phyloP scores from a whole-genome alignment of 2,113 vertebrate species.

The Phalacrocorax brasilianus region DNA sequence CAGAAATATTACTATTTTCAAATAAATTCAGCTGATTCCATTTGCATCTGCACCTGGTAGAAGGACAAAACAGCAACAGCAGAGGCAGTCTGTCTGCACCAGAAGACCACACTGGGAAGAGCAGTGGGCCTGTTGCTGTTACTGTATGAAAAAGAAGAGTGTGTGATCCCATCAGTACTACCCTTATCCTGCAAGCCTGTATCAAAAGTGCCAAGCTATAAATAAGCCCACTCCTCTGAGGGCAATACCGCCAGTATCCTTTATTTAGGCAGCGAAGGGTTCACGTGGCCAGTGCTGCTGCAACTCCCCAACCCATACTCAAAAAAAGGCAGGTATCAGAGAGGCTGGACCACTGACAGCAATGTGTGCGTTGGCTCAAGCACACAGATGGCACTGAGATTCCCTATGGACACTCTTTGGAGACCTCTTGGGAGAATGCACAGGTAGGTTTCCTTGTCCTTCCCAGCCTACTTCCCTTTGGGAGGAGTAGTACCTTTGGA shows the following conservation, averaged over 20 bases:
- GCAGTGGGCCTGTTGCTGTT: neutral
- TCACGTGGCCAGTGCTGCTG: neutral
- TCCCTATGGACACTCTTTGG: rapidly evolving
- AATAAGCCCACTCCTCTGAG: neutral
- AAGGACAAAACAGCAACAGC: neutral
- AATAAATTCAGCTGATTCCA: neutral
- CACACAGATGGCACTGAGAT: neutral
- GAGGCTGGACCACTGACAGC: neutral
- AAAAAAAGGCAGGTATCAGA: neutral
- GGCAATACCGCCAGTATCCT: neutral
- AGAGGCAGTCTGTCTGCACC: neutral
- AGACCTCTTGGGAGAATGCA: neutral
- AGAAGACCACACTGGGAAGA: neutral
- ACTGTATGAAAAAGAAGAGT: neutral
- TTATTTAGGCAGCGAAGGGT: neutral
- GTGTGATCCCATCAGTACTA: neutral
- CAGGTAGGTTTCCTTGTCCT: neutral
- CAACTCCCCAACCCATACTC: too few species aligned
- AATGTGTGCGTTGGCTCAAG: neutral
- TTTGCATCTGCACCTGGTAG: neutral
- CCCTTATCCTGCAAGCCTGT: neutral
- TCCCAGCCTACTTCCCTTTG: neutral
- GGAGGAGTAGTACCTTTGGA: neutral
- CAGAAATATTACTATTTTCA: neutral
- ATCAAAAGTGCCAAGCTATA: neutral